These are phyloP conservation scores for Steinernema feltiae DNA, from an alignment of 1,140 invertebrate genomes.

Conservation along the genomic window DNA sequence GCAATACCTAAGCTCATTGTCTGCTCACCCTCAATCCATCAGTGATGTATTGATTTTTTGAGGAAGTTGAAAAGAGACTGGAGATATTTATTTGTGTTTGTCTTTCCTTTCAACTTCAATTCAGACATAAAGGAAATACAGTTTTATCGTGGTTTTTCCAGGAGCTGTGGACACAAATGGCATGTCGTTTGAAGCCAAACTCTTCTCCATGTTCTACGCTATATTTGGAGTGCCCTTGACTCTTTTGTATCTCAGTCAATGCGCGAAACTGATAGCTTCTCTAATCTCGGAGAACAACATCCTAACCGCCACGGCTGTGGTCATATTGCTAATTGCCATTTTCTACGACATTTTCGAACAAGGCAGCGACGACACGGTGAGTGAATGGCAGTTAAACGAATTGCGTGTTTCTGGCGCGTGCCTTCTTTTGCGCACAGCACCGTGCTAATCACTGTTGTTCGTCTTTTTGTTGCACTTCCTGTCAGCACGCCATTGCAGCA, in stretches of 20 bases:
- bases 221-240: background rate
- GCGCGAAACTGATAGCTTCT: slow-evolving; percentile 4
- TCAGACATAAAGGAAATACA: background rate
- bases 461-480: slow-evolving; percentile 7
- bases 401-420: background rate
- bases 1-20: no score
- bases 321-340: background rate
- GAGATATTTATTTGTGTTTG: no score
- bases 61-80: no score
- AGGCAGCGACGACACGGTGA: background rate
- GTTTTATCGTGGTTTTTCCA: background rate
- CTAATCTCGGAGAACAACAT: background rate
- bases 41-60: no score
- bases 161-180: background rate
- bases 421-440: background rate
- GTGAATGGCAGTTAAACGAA: slow-evolving; percentile 15
- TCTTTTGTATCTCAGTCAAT: background rate
- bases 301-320: background rate
- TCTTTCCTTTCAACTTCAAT: background rate
- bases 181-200: background rate
- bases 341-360: slow-evolving; percentile 9
- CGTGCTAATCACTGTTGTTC: slow-evolving; percentile 12
- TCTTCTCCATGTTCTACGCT: slow-evolving; percentile 10
- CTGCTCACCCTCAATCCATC: no score
- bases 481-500: slow-evolving; percentile 8